phyloP scores from a whole-genome alignment of 2,888 invertebrate genomes.

The Itoplectis maculator region DNA sequence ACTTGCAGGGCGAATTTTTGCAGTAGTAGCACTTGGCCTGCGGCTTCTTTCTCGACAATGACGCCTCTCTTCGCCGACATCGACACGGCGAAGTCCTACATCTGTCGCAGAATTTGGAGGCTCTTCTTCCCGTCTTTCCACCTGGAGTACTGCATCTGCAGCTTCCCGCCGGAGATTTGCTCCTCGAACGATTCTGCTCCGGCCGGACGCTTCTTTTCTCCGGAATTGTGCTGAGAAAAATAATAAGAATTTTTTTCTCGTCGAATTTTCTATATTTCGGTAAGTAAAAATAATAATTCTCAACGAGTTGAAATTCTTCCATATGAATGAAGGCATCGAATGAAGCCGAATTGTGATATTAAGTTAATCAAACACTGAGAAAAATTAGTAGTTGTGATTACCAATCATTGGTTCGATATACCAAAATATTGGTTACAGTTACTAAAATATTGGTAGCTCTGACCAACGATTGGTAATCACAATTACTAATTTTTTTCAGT shows the following conservation, averaged over 20 bases:
- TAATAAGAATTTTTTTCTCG: background rate
- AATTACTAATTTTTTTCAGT: too few species aligned
- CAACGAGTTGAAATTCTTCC: too few species aligned
- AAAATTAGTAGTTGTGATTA: too few species aligned
- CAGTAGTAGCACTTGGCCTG: slow-evolving; percentile 79
- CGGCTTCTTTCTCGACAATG: slow-evolving; percentile 66
- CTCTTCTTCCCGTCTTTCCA: slow-evolving; percentile 52
- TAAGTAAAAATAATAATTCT: too few species aligned
- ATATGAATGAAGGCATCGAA: too few species aligned
- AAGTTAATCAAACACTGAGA: too few species aligned
- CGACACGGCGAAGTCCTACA: slow-evolving; percentile 73
- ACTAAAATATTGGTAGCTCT: too few species aligned
- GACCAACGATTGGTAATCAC: too few species aligned
- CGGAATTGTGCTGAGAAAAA: slow-evolving; percentile 38
- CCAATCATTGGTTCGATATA: too few species aligned
- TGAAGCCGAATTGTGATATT: too few species aligned
- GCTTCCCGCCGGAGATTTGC: slow-evolving; percentile 64
- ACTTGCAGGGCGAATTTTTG: slow-evolving; percentile 78
- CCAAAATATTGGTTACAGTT: too few species aligned
- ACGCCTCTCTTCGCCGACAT: slow-evolving; percentile 70
- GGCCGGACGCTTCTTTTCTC: slow-evolving; percentile 52
- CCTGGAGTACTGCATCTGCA: slow-evolving; percentile 63
- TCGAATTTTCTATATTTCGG: background rate
- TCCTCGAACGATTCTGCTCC: slow-evolving; percentile 61
- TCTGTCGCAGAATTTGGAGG: slow-evolving; percentile 63